These are phyloP conservation scores for Halesus radiatus DNA, from an alignment of 1,140 invertebrate species.

Conservation along the genomic window DNA sequence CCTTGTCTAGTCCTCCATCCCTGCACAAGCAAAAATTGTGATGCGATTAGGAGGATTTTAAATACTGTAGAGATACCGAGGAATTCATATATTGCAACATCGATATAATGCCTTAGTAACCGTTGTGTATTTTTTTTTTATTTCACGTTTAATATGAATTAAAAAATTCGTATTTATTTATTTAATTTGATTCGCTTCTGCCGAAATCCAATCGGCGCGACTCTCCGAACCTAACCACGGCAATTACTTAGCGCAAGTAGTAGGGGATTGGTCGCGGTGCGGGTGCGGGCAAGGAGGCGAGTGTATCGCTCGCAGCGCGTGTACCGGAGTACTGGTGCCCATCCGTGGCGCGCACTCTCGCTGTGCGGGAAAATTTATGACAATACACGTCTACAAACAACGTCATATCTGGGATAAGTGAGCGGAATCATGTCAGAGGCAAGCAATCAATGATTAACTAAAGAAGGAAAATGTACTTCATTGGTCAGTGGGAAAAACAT, in stretches of 20 bases:
- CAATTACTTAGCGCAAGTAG: constrained; percentile 55
- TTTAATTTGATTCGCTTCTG: constrained; percentile 21
- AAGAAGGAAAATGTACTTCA: too few species aligned
- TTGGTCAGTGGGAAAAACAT: too few species aligned
- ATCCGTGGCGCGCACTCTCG: background rate
- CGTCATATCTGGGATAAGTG: constrained; percentile 43
- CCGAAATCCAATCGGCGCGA: constrained; percentile 30
- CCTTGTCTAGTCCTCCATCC: too few species aligned
- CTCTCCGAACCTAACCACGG: constrained; percentile 46
- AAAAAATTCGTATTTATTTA: too few species aligned
- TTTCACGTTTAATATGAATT: too few species aligned
- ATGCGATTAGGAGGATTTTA: too few species aligned
- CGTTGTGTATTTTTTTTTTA: too few species aligned
- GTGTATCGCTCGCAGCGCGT: background rate
- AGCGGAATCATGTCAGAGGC: constrained; percentile 16
- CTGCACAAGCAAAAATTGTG: too few species aligned
- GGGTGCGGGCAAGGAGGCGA: background rate
- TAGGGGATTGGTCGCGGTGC: background rate
- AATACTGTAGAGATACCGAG: too few species aligned
- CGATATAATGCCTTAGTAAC: too few species aligned
- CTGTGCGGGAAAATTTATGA: constrained; percentile 44
- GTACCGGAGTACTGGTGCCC: background rate
- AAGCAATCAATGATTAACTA: too few species aligned
- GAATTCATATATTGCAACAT: too few species aligned
- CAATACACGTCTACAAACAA: constrained; percentile 53